phyloP scores from a whole-genome alignment of 2,113 vertebrate genomes.

The Sinocyclocheilus anshuiensis region DNA sequence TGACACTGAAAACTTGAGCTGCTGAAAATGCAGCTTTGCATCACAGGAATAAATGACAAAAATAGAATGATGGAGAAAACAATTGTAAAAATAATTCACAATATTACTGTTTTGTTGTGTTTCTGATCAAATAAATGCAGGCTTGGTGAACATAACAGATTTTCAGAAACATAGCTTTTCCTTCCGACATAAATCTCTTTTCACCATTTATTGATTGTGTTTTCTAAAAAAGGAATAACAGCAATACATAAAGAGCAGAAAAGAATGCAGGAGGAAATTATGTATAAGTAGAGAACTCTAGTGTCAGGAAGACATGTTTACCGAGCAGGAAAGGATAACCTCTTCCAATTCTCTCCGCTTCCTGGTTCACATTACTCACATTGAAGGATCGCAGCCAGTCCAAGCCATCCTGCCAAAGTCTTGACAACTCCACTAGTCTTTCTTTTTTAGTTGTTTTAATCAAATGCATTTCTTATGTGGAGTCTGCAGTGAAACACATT shows the following conservation, averaged over 20 bases:
- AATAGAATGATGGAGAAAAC: too few species aligned
- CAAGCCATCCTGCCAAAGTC: not conserved
- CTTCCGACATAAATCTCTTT: not conserved
- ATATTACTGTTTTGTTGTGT: not conserved
- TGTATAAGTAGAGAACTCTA: conserved; percentile 6
- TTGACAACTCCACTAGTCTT: not conserved
- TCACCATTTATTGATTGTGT: not conserved
- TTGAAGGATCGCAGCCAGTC: not conserved
- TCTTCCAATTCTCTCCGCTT: conserved; percentile 24
- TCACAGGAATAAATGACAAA: too few species aligned
- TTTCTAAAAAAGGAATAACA: not conserved
- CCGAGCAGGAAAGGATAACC: conserved; percentile 37
- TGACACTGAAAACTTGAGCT: not conserved
- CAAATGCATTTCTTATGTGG: not conserved
- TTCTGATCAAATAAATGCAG: not conserved
- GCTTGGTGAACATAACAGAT: not conserved
- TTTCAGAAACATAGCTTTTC: not conserved
- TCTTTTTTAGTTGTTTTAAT: not conserved
- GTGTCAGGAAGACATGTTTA: conserved; percentile 45
- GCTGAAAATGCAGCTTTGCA: not conserved
- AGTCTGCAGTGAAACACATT: too few species aligned
- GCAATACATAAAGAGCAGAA: not conserved
- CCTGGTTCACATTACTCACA: conserved; percentile 26
- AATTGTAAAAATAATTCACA: not conserved
- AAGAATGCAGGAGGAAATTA: conserved; percentile 37